These are phyloP conservation scores for Kobus ellipsiprymnus DNA, from an alignment of 2,113 vertebrate genomes.

Conservation along the genomic window DNA sequence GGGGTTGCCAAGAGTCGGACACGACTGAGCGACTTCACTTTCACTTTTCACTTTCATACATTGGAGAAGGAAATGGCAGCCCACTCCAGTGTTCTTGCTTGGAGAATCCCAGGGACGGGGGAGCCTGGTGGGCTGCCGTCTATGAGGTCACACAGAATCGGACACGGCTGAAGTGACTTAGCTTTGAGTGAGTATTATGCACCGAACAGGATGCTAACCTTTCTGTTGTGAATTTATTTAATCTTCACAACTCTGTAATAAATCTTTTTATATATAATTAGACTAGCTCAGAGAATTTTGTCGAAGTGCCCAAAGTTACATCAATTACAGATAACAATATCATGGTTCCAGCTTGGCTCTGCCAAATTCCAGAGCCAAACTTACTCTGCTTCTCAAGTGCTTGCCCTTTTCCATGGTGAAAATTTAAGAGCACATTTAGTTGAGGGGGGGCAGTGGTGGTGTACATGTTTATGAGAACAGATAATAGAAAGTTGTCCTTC, in stretches of 20 bases:
- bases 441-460: neutral
- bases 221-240: neutral
- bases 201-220: neutral
- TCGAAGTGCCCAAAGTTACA: neutral
- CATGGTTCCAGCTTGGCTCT: neutral
- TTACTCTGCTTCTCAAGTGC: neutral
- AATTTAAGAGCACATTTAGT: neutral
- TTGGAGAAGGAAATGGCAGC: too few relatives aligned
- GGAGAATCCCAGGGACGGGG: too few relatives aligned
- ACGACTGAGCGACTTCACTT: too few relatives aligned
- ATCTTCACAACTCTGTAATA: neutral
- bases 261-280: neutral
- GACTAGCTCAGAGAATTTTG: neutral
- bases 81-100: too few relatives aligned
- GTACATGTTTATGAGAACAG: neutral
- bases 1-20: too few relatives aligned
- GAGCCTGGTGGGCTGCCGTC: too few relatives aligned
- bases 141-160: too few relatives aligned
- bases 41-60: too few relatives aligned
- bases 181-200: neutral
- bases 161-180: too few relatives aligned
- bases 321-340: neutral
- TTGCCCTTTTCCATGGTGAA: neutral
- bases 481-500: neutral
- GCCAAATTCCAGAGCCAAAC: neutral